Base-by-base conservation (phyloP, 2,888 invertebrate genomes). In the Drosophila austrosaltans region DNA sequence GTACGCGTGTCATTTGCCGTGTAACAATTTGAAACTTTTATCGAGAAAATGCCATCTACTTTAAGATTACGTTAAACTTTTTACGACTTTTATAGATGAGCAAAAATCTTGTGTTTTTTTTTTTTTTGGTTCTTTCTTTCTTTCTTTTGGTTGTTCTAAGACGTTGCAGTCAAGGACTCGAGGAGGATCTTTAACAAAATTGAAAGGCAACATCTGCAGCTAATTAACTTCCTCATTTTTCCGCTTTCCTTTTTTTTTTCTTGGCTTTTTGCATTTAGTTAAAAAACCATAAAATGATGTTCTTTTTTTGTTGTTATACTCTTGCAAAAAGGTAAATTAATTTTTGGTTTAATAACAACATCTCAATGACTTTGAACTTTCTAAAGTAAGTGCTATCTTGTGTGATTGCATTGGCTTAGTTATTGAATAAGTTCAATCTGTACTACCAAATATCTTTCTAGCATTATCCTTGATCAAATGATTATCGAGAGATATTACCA, bases 11-110 rank as follows among this genome's bases (percentile, higher is more conserved):
- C 86, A 85, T 76, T 86, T 82, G 68, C 75, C 86, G 75, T 88
- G 88, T 82, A 81, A 81, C 88, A 88, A 88, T 85, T 87, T 79
- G 57, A 81, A 85, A 88, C 76, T 86, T 88, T 83, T 84, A 73
- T 70, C 70, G 78, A 74, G 81, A 62, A 71, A 72, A 69, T 59
- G 56, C 63, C 54, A 69, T 66, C 53, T 62, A 78, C 75, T 86
- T 85, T 76, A 78, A 86, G 77, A 78, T 67, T 70, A 85, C 86
- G 76, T 78, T 85, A 80, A 83, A 80, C 86, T 88, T 87, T 87
- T 83, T 86, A 83, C 78, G 83, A 86, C 81, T 69, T 73, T 62
- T 69, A 68, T 78, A 78, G 86, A 78, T 66, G 81, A 58, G 74
- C 69, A 54, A 44, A 54, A 66, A 48, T 53, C 40, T 32, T 40